These are phyloP conservation scores for Blennius ocellaris DNA, from an alignment of 2,113 vertebrate species.

Conservation along the genomic window DNA sequence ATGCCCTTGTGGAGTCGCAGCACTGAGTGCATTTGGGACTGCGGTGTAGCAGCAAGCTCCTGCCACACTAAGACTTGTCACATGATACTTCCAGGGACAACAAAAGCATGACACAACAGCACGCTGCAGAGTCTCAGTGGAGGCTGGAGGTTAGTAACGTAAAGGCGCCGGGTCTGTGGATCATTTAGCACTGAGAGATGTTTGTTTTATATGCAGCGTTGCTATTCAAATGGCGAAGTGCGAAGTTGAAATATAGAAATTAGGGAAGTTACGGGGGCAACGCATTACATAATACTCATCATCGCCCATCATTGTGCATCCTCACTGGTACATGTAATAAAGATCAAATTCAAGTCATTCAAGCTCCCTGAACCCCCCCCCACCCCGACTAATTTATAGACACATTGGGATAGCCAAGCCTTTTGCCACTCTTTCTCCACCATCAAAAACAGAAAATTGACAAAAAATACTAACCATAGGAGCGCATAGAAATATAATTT, in stretches of 20 bases:
- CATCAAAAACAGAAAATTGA: no score
- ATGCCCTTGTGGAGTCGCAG: constrained; percentile 49
- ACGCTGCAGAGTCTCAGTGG: constrained; percentile 19
- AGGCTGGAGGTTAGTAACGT: constrained; percentile 23
- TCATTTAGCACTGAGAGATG: background rate
- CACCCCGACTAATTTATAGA: no score
- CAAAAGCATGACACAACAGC: constrained; percentile 49
- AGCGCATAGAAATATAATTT: no score
- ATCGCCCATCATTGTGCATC: no score
- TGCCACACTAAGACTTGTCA: constrained; percentile 62
- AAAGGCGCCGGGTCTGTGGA: background rate
- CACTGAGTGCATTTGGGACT: constrained; percentile 56
- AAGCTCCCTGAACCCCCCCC: background rate
- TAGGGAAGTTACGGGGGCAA: no score
- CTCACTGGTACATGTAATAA: background rate
- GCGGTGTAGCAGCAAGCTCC: constrained; percentile 58
- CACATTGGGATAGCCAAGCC: no score
- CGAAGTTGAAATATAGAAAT: no score
- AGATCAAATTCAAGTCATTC: background rate
- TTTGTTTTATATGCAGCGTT: background rate
- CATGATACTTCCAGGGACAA: constrained; percentile 55
- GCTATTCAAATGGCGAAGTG: no score
- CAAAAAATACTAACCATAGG: no score
- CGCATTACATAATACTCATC: no score
- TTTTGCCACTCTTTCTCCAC: no score